phyloP scores from a whole-genome alignment of 2,888 invertebrate species.

The Leucania comma region DNA sequence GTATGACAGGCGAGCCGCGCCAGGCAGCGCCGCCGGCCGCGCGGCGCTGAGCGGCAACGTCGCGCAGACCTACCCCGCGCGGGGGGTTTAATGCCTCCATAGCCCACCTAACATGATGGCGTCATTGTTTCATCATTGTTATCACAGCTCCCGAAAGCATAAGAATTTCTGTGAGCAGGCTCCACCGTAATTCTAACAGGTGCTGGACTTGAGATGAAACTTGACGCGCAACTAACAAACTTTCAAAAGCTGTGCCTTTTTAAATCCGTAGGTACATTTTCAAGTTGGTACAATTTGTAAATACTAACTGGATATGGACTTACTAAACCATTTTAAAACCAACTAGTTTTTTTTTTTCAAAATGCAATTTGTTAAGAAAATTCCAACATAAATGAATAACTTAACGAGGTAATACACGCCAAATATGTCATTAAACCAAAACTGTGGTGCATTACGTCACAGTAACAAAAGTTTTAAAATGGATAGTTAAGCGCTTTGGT shows the following conservation, averaged over 20 bases:
- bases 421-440: slow-evolving; percentile 31
- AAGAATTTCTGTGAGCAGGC: slow-evolving; percentile 60
- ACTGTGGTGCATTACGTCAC: background rate
- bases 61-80: slow-evolving; percentile 77
- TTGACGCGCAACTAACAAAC: slow-evolving; percentile 14
- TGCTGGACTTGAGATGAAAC: slow-evolving; percentile 44
- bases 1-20: slow-evolving; percentile 71
- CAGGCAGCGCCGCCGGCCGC: slow-evolving; percentile 61
- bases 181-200: slow-evolving; percentile 51
- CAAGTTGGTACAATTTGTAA: background rate
- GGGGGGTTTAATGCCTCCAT: slow-evolving; percentile 72
- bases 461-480: slow-evolving; percentile 46
- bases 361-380: background rate
- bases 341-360: background rate
- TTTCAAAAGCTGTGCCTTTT: slow-evolving; percentile 41
- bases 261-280: background rate
- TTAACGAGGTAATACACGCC: background rate
- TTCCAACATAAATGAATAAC: background rate
- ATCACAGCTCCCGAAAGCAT: slow-evolving; percentile 76
- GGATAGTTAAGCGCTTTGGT: slow-evolving; percentile 52
- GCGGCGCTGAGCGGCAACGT: slow-evolving; percentile 80
- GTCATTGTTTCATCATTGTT: slow-evolving; percentile 84
- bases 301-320: background rate
- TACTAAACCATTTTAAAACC: background rate
- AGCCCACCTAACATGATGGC: slow-evolving; percentile 77